Base-by-base conservation (phyloP, 2,113 vertebrate genomes). In the Mesembrinibis cayennensis region DNA sequence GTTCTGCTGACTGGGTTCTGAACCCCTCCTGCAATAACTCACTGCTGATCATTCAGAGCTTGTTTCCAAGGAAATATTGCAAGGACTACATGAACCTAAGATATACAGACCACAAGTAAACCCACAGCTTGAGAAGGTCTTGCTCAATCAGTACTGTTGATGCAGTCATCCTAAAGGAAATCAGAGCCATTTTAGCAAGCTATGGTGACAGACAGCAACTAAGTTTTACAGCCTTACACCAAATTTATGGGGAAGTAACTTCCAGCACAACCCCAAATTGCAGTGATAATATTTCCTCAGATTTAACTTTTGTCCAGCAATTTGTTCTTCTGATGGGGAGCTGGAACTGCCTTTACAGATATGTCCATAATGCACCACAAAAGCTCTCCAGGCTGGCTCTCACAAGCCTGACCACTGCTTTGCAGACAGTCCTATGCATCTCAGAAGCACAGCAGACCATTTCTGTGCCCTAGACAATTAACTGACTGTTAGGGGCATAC, bases 311-410 rank as follows among this genome's bases (percentile, higher is more conserved):
- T 66, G 16, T 36, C 55, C 16, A 82, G 36, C 7, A 52, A 17
- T 78, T 59, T 65, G 3, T 56, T 56, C 15, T 23, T 79, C 65
- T 38, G 34, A 50, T 7, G 11, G 3, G 11, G 23, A 40, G n/a
- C 3, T 72, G 53, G 44, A 87, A 10, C 8, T 26, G 27, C 22
- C 13, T 56, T 38, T 21, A 47, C 27, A 62, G n/a, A 19, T 20
- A 15, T 0, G 1, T 22, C 34, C 3, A 2, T 36, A 56, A 27
- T 10, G 1, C 3, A 6, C 15, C 61, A 71, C 30, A 30, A 38
- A 52, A 92, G 3, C 36, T 88, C 45, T 79, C 61, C 30, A 40
- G 26, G 47, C 10, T 18, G 77, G 49, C 15, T 73, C 29, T 78
- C 55, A 50, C 18, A 69, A 38, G 13, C 13, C 29, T 61, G 49